Conservation (phyloP, 2,113 vertebrate genomes). For the Vireo altiloquus region DNA sequence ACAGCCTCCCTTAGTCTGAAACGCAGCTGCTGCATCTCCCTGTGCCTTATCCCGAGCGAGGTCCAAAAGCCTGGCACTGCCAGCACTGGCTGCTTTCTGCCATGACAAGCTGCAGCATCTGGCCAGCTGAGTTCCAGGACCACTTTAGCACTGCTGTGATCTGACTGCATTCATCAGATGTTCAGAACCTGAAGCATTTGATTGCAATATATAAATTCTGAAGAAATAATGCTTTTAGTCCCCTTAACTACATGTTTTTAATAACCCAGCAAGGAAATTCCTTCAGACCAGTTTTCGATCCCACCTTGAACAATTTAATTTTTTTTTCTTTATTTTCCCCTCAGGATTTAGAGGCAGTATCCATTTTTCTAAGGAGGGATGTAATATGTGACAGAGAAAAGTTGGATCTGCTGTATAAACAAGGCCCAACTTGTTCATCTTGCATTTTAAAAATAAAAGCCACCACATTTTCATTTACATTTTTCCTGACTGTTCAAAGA, state of each 20-base stretch:
- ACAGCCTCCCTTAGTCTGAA: neutral
- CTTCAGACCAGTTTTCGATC: neutral
- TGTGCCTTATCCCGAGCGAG: accelerated
- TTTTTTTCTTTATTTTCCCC: accelerated
- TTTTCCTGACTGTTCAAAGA: neutral
- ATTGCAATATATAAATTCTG: neutral
- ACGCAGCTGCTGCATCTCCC: neutral
- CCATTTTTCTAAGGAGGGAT: neutral
- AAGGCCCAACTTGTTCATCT: neutral
- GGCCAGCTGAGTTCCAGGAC: neutral
- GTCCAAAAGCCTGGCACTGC: neutral
- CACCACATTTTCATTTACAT: neutral
- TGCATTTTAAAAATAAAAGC: neutral
- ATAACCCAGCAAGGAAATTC: neutral
- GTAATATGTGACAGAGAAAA: neutral
- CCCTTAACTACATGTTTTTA: neutral
- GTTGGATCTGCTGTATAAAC: neutral
- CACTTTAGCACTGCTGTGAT: neutral
- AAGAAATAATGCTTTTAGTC: neutral
- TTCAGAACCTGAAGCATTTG: neutral
- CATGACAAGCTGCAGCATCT: neutral
- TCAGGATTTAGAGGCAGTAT: neutral
- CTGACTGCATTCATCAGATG: neutral
- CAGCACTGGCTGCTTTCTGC: neutral
- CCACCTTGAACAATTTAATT: neutral